A percentile compares a stretch with the other conserved stretches of the same genome.
These are phyloP conservation scores for Argyresthia albistria DNA, from an alignment of 2,888 invertebrate genomes.

Conservation along the genomic window DNA sequence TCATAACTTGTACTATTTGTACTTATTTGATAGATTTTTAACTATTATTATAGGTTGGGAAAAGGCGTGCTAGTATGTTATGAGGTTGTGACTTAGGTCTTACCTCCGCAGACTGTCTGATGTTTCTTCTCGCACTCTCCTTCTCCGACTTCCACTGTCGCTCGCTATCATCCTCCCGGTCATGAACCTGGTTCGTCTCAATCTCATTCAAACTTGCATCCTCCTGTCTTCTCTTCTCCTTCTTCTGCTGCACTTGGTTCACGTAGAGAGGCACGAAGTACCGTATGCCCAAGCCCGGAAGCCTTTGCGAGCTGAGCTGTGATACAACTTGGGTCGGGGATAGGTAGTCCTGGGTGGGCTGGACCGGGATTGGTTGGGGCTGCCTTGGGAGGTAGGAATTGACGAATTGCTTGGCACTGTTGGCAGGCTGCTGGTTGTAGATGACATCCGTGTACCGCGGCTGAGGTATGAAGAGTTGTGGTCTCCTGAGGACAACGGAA, in stretches of 20 bases:
- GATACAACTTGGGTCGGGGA: constrained; percentile 30
- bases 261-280: constrained; percentile 45
- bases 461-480: constrained; percentile 50
- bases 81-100: too few species aligned
- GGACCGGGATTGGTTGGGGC: constrained; percentile 24
- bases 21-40: too few species aligned
- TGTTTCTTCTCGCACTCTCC: constrained; percentile 35
- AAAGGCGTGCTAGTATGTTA: too few species aligned
- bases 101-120: constrained; percentile 15
- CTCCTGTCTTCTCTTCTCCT: constrained; percentile 32
- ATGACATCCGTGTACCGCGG: constrained; percentile 51
- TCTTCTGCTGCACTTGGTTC: constrained; percentile 19
- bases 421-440: constrained; percentile 26
- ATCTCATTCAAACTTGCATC: constrained; percentile 47
- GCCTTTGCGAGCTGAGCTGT: constrained; percentile 40
- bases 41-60: too few species aligned
- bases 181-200: constrained; percentile 37
- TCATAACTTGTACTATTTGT: too few species aligned
- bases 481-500: constrained; percentile 36
- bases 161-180: constrained; percentile 28
- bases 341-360: constrained; percentile 30
- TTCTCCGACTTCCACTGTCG: constrained; percentile 56
- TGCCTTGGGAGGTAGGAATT: constrained; percentile 45
- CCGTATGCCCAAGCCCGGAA: constrained; percentile 52
- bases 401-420: constrained; percentile 52